A percentile compares a stretch with the other conserved stretches of the same genome.
Evolutionary conservation across 2,797 vertebrate genomes (phyloP).

Genomic region (Carduelis carduelis): DNA sequence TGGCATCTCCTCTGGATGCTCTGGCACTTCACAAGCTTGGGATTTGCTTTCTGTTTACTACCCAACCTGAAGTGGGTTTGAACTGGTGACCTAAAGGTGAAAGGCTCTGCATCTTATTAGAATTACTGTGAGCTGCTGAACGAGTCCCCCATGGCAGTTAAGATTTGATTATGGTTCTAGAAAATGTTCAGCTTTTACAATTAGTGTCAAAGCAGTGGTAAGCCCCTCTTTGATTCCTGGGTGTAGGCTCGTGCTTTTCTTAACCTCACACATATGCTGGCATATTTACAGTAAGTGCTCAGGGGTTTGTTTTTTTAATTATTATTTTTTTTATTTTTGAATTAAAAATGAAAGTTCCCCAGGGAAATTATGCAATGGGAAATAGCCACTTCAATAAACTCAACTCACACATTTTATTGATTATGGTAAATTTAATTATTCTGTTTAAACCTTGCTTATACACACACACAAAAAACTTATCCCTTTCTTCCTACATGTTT

Average conservation of each 20-base stretch:
- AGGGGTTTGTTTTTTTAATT: slow-evolving; percentile 43
- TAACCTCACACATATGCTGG: slow-evolving; percentile 71
- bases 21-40: accelerated
- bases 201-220: slow-evolving; percentile 65
- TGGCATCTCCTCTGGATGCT: not conserved
- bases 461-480: not conserved
- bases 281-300: slow-evolving; percentile 67
- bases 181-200: slow-evolving; percentile 61
- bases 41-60: slow-evolving; percentile 3
- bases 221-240: slow-evolving; percentile 69
- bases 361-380: slow-evolving; percentile 78
- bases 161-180: slow-evolving; percentile 60
- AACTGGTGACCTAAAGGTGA: slow-evolving; percentile 64
- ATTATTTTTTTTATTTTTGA: slow-evolving; percentile 65
- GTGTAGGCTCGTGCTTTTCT: slow-evolving; percentile 64
- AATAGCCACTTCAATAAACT: slow-evolving; percentile 76
- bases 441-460: slow-evolving; percentile 61
- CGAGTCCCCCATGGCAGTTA: slow-evolving; percentile 37
- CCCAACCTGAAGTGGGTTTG: slow-evolving; percentile 9
- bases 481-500: slow-evolving; percentile 54
- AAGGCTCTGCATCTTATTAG: slow-evolving; percentile 61
- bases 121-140: slow-evolving; percentile 49
- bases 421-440: slow-evolving; percentile 77
- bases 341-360: slow-evolving; percentile 74
- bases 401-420: slow-evolving; percentile 75